phyloP scores from a whole-genome alignment of 2,888 invertebrate genomes.

The Anorthoa munda region DNA sequence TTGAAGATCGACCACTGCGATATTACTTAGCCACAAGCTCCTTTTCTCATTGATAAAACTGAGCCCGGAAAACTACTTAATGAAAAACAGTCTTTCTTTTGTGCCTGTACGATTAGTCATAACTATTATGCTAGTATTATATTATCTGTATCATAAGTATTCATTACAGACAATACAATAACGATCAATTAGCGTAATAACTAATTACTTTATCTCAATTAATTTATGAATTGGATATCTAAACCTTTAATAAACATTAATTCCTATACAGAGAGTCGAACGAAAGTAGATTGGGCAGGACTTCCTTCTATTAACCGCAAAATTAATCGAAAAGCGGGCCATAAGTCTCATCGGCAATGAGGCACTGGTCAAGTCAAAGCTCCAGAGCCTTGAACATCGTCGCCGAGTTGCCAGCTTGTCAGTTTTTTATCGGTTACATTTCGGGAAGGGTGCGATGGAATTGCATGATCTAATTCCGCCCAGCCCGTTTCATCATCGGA shows the following conservation, averaged over 20 bases:
- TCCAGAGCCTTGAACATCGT: too few relatives aligned
- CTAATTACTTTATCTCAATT: background rate
- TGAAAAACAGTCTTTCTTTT: conserved; percentile 11
- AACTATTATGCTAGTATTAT: too few relatives aligned
- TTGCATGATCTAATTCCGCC: too few relatives aligned
- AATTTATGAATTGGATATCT: background rate
- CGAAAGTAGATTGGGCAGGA: conserved; percentile 39
- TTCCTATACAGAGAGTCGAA: conserved; percentile 7
- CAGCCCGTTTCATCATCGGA: too few relatives aligned
- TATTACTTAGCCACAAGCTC: too few relatives aligned
- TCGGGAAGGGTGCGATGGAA: too few relatives aligned
- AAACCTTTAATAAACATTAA: conserved; percentile 17
- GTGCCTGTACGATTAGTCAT: conserved; percentile 16
- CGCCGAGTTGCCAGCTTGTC: too few relatives aligned
- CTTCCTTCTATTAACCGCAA: conserved; percentile 40
- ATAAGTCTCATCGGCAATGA: too few relatives aligned
- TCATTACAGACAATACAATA: conserved; percentile 26
- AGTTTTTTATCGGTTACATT: too few relatives aligned
- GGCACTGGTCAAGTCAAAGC: too few relatives aligned
- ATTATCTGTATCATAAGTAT: conserved; percentile 1
- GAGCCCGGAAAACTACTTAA: background rate
- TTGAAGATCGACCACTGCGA: too few relatives aligned
- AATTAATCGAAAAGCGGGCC: conserved; percentile 16
- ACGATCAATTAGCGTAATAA: conserved; percentile 20
- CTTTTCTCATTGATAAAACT: background rate